Evolutionary conservation across 1,140 invertebrate genomes (phyloP).

Genomic region (Camponotus pennsylvanicus): DNA sequence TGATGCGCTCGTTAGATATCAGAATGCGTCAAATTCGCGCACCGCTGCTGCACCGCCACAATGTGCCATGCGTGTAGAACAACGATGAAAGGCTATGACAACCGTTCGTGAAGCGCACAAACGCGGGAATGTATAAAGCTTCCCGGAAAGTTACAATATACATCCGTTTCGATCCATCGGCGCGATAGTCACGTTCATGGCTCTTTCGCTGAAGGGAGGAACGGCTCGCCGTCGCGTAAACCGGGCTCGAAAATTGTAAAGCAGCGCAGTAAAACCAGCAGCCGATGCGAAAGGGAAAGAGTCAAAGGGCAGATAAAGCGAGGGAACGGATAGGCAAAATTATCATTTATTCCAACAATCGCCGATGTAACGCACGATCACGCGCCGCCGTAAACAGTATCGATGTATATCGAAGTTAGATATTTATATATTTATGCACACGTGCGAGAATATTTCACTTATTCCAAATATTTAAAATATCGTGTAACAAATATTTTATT

Average conservation of each 20-base stretch:
- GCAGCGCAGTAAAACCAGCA: conserved; percentile 45
- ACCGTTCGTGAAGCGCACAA: conserved; percentile 52
- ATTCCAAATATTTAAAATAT: background rate
- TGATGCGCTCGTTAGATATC: conserved; percentile 38
- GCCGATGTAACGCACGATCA: conserved; percentile 6
- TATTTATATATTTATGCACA: conserved; percentile 26
- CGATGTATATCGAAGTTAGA: conserved; percentile 26
- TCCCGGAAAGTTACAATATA: conserved; percentile 61
- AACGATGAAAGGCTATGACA: conserved; percentile 57
- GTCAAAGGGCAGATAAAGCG: background rate
- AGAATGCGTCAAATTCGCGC: conserved; percentile 24
- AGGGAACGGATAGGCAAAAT: conserved; percentile 30
- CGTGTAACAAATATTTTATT: background rate
- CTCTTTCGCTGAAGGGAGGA: conserved; percentile 54
- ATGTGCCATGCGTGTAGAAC: conserved; percentile 30
- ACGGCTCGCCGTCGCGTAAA: conserved; percentile 41
- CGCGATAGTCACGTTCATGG: conserved; percentile 60
- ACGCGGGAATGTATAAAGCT: conserved; percentile 51
- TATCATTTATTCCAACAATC: conserved; percentile 43
- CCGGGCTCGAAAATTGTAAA: conserved; percentile 61
- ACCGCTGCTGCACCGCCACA: conserved; percentile 8
- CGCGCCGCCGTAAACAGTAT: background rate
- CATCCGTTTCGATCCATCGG: conserved; percentile 62
- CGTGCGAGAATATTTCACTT: background rate
- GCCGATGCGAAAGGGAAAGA: conserved; percentile 23